phyloP scores from a whole-genome alignment of 1,140 invertebrate genomes.

The Limonius californicus region DNA sequence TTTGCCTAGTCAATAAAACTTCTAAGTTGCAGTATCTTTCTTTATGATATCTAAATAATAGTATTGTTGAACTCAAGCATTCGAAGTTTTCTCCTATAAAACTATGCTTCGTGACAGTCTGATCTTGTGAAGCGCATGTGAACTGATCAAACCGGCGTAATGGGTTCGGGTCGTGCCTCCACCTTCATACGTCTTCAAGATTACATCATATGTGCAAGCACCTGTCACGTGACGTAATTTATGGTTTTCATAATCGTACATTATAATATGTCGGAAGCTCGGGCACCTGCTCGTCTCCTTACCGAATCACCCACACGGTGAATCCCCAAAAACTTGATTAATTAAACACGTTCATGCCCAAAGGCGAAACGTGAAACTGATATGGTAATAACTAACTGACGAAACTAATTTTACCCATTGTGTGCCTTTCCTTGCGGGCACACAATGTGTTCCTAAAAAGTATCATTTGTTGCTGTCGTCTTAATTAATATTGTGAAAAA shows the following conservation, averaged over 20 bases:
- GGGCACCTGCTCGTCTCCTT: slow-evolving; percentile 8
- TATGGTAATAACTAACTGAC: slow-evolving; percentile 12
- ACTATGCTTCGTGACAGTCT: slow-evolving; percentile 10
- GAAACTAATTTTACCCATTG: slow-evolving; percentile 8
- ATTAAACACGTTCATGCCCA: neutral
- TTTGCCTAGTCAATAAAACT: neutral
- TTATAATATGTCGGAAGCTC: slow-evolving; percentile 11
- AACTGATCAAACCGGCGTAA: slow-evolving; percentile 13
- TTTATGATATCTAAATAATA: slow-evolving; percentile 13
- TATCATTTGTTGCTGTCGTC: slow-evolving; percentile 4
- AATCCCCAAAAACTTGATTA: slow-evolving; percentile 15
- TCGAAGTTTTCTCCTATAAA: slow-evolving; percentile 13
- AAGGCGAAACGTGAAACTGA: slow-evolving; percentile 9
- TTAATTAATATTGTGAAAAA: slow-evolving; percentile 4
- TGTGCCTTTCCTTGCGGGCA: neutral
- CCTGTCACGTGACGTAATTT: slow-evolving; percentile 25
- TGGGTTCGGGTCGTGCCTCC: slow-evolving; percentile 20
- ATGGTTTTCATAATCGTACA: slow-evolving; percentile 24
- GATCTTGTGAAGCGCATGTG: slow-evolving; percentile 12
- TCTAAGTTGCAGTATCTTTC: slow-evolving; percentile 1
- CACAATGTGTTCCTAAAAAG: neutral
- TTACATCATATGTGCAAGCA: slow-evolving; percentile 23
- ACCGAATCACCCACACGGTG: slow-evolving; percentile 2
- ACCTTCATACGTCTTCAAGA: slow-evolving; percentile 23
- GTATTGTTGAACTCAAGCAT: slow-evolving; percentile 9